Base-by-base conservation (phyloP, 2,888 invertebrate genomes). In the Drosophila affinis region DNA sequence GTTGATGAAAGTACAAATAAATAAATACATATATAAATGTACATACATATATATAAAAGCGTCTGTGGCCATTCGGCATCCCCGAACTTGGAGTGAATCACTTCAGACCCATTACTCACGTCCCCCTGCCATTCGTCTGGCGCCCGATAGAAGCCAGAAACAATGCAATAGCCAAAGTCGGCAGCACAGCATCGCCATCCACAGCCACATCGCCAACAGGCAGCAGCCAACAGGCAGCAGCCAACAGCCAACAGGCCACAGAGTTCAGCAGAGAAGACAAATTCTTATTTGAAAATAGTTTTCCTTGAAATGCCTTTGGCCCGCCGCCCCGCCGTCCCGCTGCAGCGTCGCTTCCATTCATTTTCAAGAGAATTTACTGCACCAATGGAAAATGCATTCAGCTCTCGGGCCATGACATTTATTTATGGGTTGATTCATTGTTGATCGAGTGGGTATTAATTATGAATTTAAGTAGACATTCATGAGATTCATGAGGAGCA, bases 251-350 rank as follows among this genome's bases (percentile, higher is more conserved):
- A 51, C 62, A 49, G 53, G 63, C 53, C 56, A 71, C 51, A 71
- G 17, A 63, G 72, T 71, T 72, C 72, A 63, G 58, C 48, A 17
- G 17, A 32, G 55, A 49, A 62, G 68, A 74, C 58, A 61, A 56
- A 73, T 73, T 73, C 73, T 49, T 55, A 56, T 58, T 59, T 62
- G 55, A 68, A 73, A 73, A 73, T 73, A 73, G 73, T 61, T 73
- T 73, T 68, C 74, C 73, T 73, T 73, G 73, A 73, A 73, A 73
- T 68, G 61, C 55, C 68, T 73, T 73, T 73, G 58, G 64, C 24
- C 52, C 63, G 54, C 32, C 53, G 48, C 64, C 5, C 34, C 4
- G 4, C 34, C 4, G 4, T 5, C 4, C 14, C 14, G 9, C 32
- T 57, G 48, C 57, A 21, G 34, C 54, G 34, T 5, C 6, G 5